Evolutionary conservation across 1,140 invertebrate genomes (phyloP).

Genomic region (Hylaeus anthracinus): DNA sequence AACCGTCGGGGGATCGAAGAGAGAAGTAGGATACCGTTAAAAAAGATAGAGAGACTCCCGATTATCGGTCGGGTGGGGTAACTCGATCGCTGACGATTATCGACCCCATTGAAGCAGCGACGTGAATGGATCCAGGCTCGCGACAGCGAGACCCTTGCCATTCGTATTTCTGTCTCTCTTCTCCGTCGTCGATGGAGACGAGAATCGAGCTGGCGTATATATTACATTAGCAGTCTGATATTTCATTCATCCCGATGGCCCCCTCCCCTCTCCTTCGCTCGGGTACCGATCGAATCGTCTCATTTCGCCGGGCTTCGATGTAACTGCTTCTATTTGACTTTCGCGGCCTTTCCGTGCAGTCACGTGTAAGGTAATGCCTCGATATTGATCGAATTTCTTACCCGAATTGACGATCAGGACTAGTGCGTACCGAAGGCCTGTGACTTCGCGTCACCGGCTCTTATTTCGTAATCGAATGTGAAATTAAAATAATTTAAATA

Average conservation of each 20-base stretch:
- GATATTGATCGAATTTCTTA: no score
- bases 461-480: no score
- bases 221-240: constrained; percentile 53
- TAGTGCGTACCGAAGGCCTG: no score
- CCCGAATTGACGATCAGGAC: no score
- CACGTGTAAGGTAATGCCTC: no score
- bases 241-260: constrained; percentile 64
- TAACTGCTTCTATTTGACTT: constrained; percentile 18
- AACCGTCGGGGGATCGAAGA: constrained; percentile 28
- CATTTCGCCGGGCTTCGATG: background rate
- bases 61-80: constrained; percentile 65
- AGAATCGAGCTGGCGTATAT: constrained; percentile 57
- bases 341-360: background rate
- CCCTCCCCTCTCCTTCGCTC: background rate
- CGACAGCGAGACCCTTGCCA: constrained; percentile 40
- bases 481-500: no score
- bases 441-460: no score
- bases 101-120: constrained; percentile 69
- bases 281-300: background rate
- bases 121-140: constrained; percentile 65
- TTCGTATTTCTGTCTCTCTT: constrained; percentile 24
- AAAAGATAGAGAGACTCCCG: constrained; percentile 60
- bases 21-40: constrained; percentile 62
- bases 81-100: constrained; percentile 73
- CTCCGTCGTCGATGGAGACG: constrained; percentile 24